Evolutionary conservation across 2,797 vertebrate species (phyloP).

Genomic region (Melanotaenia trifasciata): DNA sequence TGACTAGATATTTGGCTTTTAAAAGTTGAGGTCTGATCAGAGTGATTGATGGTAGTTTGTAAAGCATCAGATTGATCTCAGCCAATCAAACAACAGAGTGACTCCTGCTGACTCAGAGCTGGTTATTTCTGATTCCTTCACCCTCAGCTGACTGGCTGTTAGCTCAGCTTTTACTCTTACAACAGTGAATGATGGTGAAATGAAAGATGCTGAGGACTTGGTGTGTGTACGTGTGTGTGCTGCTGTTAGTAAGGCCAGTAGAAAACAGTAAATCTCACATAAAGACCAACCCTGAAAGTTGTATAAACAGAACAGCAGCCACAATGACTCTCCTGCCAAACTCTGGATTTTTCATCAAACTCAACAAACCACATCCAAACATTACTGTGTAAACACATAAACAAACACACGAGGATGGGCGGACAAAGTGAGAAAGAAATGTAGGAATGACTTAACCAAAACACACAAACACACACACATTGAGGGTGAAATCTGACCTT

Average conservation of each 20-base stretch:
- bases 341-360: conserved; percentile 69
- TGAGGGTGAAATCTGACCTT: conserved; percentile 57
- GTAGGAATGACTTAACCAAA: conserved; percentile 17
- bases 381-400: conserved; percentile 41
- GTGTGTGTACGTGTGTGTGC: not conserved
- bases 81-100: conserved; percentile 45
- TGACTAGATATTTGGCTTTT: no score
- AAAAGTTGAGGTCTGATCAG: no score
- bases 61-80: no score
- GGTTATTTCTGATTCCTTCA: conserved; percentile 63
- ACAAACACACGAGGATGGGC: conserved; percentile 27
- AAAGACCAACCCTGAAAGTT: conserved; percentile 53
- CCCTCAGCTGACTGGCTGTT: conserved; percentile 44
- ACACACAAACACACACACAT: conserved; percentile 14
- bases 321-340: conserved; percentile 62
- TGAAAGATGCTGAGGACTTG: conserved; percentile 31
- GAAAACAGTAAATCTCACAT: conserved; percentile 43
- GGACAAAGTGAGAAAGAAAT: conserved; percentile 31
- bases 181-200: conserved; percentile 46
- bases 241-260: conserved; percentile 39
- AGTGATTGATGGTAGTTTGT: no score
- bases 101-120: conserved; percentile 59
- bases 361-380: conserved; percentile 56
- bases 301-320: conserved; percentile 63
- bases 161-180: conserved; percentile 31